Base-by-base conservation (phyloP, 2,113 vertebrate species). In the Pao palembangensis region DNA sequence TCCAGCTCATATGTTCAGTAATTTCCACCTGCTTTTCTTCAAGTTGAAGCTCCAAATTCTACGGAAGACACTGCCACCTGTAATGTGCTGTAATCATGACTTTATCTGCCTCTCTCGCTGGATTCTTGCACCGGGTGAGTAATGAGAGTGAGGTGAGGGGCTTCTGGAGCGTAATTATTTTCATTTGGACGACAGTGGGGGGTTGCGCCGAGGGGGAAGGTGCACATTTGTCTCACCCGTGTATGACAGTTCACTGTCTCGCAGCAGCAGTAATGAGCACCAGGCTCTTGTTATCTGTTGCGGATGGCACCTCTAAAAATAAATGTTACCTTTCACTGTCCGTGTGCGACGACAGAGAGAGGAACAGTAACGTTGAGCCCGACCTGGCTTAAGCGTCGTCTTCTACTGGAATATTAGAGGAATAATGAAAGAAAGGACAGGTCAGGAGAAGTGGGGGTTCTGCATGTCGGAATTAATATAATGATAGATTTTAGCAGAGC, bases 141-240 rank as follows among this genome's bases (percentile, higher is more conserved):
- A 90, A 88, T 88, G 83, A 89, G 85, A 78, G 77, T 51, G 63
- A 73, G 83, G 84, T 89, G 78, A 88, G 73, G 73, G 72, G 88
- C 69, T 80, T 87, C 76, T 83, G 59, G 77, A 90, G 83, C 85
- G 84, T 86, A 89, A 92, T 89, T 91, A 90, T 89, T 92, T 88
- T 89, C 84, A 87, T 88, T 89, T 88, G 77, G 82, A 61, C 66
- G 75, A 72, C 81, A 59, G 84, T 67, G 69, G 77, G 77, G 83
- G 78, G 67, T n/a, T n/a, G n/a, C n/a, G n/a, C n/a, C n/a, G 82
- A 66, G 13, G 69, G 78, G 78, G 82, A 73, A 62, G 61, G 79
- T 85, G 70, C 71, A 79, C 81, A 88, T 86, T 86, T 82, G 70
- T 88, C 76, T 86, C 68, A 58, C 73, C 82, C 78, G 38, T 69